A percentile compares a stretch with the other conserved stretches of the same genome.
Conservation (phyloP, 2,888 invertebrate species). For the Ceraclea dissimilis region DNA sequence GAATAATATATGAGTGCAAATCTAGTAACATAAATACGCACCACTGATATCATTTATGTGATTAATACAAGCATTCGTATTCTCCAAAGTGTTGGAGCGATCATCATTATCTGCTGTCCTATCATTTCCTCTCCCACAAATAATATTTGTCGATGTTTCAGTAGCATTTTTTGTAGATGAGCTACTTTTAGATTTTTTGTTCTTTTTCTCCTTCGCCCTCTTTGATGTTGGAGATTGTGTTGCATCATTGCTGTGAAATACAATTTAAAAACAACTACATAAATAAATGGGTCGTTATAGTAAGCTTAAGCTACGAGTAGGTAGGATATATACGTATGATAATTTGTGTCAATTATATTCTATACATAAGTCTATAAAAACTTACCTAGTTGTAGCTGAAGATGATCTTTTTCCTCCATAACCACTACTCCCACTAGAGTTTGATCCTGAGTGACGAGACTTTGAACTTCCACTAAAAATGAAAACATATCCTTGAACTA, state of each 20-base stretch:
- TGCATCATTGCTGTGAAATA: slow-evolving; percentile 34
- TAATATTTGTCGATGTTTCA: background rate
- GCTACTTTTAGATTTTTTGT: slow-evolving; percentile 45
- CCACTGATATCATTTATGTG: background rate
- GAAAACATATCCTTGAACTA: too few relatives aligned
- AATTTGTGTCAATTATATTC: too few relatives aligned
- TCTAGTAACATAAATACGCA: background rate
- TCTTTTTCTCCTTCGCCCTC: slow-evolving; percentile 51
- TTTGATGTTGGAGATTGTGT: slow-evolving; percentile 44
- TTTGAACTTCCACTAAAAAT: slow-evolving; percentile 63
- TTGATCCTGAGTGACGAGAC: slow-evolving; percentile 69
- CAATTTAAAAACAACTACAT: background rate
- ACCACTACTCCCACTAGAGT: slow-evolving; percentile 73
- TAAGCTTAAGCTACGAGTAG: too few relatives aligned
- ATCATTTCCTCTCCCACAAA: too few relatives aligned
- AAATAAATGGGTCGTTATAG: too few relatives aligned
- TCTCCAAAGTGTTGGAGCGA: background rate
- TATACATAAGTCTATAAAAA: too few relatives aligned
- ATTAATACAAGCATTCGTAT: background rate
- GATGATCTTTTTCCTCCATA: slow-evolving; percentile 66
- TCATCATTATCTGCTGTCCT: background rate
- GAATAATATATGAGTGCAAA: too few relatives aligned
- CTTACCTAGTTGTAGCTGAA: slow-evolving; percentile 35
- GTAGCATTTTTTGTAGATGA: background rate
- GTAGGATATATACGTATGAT: background rate